Percentiles rank a stretch among this genome's conserved stretches.
Evolutionary conservation across 2,888 invertebrate genomes (phyloP).

Genomic region (Cheilosia vernalis): DNA sequence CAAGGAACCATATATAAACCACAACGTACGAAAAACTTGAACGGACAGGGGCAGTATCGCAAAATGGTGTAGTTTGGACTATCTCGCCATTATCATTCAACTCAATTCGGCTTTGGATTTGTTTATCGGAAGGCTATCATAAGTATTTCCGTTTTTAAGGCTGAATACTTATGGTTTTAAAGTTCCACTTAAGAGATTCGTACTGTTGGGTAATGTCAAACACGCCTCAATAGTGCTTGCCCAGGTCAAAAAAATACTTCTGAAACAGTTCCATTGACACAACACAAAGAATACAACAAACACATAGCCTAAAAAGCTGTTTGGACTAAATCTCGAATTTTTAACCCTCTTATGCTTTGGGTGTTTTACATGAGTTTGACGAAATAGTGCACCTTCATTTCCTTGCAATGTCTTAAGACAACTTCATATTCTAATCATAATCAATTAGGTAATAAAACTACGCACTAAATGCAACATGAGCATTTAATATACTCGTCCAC

Average conservation of each 20-base stretch:
- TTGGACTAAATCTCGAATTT: too few species aligned
- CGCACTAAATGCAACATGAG: conserved; percentile 41
- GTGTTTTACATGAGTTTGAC: too few species aligned
- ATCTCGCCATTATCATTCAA: conserved; percentile 17
- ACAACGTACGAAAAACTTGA: background rate
- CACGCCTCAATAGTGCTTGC: too few species aligned
- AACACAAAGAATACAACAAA: too few species aligned
- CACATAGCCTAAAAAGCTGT: too few species aligned
- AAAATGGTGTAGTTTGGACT: conserved; percentile 22
- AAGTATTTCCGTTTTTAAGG: conserved; percentile 1
- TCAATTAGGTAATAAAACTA: conserved; percentile 53
- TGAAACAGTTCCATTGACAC: too few species aligned
- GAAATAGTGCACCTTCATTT: too few species aligned
- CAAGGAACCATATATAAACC: conserved; percentile 4
- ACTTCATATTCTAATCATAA: conserved; percentile 11
- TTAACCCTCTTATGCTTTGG: too few species aligned
- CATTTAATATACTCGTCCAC: conserved; percentile 45
- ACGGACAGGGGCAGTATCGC: conserved; percentile 1
- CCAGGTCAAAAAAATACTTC: too few species aligned
- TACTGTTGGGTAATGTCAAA: too few species aligned
- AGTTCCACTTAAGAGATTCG: too few species aligned
- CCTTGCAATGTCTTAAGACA: background rate
- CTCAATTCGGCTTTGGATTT: background rate
- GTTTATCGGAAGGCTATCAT: background rate
- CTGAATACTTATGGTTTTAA: too few species aligned